phyloP scores from a whole-genome alignment of 2,113 vertebrate species.

The Oncorhynchus nerka region DNA sequence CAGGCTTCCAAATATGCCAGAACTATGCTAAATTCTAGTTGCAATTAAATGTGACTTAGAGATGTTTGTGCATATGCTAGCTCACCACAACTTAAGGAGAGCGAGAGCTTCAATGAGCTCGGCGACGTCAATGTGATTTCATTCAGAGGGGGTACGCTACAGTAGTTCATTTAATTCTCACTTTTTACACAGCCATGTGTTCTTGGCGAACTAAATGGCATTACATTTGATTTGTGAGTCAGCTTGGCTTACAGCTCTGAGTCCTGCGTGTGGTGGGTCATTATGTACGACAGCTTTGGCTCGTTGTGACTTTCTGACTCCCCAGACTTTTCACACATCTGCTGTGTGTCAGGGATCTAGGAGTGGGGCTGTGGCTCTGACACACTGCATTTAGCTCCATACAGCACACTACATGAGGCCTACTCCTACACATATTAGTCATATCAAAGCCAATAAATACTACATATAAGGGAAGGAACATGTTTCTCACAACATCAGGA shows the following conservation, averaged over 20 bases:
- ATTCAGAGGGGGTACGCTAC: slow-evolving; percentile 9
- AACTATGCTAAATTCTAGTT: slow-evolving; percentile 34
- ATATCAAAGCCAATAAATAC: too few relatives aligned
- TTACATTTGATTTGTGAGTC: neutral
- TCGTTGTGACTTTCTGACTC: slow-evolving; percentile 56
- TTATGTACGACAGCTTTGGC: slow-evolving; percentile 54
- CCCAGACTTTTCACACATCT: slow-evolving; percentile 44
- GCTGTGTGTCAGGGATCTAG: slow-evolving; percentile 4
- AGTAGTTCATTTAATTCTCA: slow-evolving; percentile 12
- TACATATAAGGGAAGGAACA: too few relatives aligned
- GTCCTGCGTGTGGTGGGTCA: slow-evolving; percentile 28
- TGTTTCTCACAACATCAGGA: too few relatives aligned
- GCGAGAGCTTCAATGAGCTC: neutral
- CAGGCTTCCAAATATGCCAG: slow-evolving; percentile 34
- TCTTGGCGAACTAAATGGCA: slow-evolving; percentile 27
- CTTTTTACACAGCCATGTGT: slow-evolving; percentile 15
- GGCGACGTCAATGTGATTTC: neutral
- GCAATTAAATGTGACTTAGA: slow-evolving; percentile 31
- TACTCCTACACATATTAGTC: too few relatives aligned
- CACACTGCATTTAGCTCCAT: slow-evolving; percentile 59
- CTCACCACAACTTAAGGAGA: neutral
- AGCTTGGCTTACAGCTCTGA: neutral
- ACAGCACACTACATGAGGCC: too few relatives aligned
- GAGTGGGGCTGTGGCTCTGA: slow-evolving; percentile 24
- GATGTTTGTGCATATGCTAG: neutral